A percentile compares a stretch with the other conserved stretches of the same genome.
Evolutionary conservation across 2,113 vertebrate species (phyloP).

Genomic region (Heliornis fulica): DNA sequence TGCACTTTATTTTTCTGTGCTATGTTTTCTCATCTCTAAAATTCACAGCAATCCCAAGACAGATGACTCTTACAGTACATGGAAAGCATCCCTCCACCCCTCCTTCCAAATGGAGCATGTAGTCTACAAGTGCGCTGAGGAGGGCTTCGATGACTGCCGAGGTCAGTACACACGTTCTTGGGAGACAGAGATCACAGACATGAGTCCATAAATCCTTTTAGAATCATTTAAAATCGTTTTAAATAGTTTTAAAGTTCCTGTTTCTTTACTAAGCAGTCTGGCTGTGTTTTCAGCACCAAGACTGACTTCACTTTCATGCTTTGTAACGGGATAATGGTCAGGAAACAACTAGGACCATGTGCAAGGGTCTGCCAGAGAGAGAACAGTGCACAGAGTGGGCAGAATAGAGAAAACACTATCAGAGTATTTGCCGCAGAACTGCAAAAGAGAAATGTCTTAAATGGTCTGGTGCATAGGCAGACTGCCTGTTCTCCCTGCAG

Average conservation of each 20-base stretch:
- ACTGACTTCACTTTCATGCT: accelerated
- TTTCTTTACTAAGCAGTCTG: background rate
- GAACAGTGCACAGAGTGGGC: background rate
- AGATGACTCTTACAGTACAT: background rate
- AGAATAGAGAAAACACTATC: background rate
- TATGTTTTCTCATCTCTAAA: background rate
- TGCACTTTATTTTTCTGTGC: background rate
- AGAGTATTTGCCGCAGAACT: background rate
- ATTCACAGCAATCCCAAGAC: slow-evolving; percentile 24
- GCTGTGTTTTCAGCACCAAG: background rate
- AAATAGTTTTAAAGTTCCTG: background rate
- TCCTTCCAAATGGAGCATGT: background rate
- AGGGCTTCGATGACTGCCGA: background rate
- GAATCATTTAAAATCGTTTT: no score
- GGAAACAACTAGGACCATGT: background rate
- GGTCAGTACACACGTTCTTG: background rate
- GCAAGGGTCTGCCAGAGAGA: background rate
- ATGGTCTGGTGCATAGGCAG: background rate
- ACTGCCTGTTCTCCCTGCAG: background rate
- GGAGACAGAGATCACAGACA: background rate
- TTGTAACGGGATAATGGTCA: background rate
- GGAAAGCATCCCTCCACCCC: background rate
- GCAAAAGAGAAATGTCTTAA: background rate
- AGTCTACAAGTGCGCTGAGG: background rate
- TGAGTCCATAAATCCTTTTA: background rate